phyloP scores from a whole-genome alignment of 2,113 vertebrate species.

The Saguinus midas region DNA sequence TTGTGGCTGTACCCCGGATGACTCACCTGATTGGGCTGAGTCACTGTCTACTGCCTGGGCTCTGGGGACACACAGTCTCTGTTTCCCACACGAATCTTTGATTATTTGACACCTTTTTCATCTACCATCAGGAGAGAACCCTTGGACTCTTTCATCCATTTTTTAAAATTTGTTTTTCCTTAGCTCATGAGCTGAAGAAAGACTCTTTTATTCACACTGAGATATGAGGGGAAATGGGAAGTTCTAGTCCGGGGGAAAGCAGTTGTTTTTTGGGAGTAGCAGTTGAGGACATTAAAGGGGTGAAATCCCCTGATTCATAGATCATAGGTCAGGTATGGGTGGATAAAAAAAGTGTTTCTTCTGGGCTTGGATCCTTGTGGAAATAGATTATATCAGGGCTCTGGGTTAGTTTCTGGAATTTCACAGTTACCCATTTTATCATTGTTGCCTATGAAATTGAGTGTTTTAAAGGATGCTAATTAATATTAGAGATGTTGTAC shows the following conservation, averaged over 20 bases:
- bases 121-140: background rate
- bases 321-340: background rate
- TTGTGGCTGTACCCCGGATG: background rate
- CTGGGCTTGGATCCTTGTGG: background rate
- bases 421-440: background rate
- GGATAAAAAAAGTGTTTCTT: background rate
- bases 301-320: background rate
- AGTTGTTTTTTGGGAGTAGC: background rate
- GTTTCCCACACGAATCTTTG: background rate
- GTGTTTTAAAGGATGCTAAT: constrained; percentile 15
- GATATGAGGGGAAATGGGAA: background rate
- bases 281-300: background rate
- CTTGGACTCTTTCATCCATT: background rate
- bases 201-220: background rate
- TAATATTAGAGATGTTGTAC: background rate
- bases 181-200: background rate
- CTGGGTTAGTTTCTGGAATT: constrained; percentile 9
- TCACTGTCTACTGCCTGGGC: background rate
- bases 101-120: background rate
- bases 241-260: background rate
- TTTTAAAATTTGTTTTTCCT: too few species aligned
- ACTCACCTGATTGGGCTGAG: constrained; percentile 39
- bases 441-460: constrained; percentile 34
- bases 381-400: background rate
- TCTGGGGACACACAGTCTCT: background rate